Conservation (phyloP, 2,888 invertebrate species). For the Xylota sylvarum region DNA sequence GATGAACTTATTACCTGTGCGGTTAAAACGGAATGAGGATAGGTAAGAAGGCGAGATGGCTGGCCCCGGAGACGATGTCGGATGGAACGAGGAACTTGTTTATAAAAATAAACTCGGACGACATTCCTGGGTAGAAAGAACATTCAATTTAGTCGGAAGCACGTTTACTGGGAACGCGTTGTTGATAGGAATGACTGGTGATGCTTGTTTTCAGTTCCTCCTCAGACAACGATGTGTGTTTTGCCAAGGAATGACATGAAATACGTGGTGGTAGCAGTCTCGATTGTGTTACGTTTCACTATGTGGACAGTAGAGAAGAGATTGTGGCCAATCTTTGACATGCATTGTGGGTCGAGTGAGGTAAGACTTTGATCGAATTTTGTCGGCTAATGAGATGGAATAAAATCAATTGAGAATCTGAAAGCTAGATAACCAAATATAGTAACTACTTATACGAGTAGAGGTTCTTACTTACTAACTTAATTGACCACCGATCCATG, state of each 20-base stretch:
- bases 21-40: constrained; percentile 47
- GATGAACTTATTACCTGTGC: constrained; percentile 77
- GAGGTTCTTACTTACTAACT: no score
- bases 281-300: constrained; percentile 20
- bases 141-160: constrained; percentile 68
- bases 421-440: no score
- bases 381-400: no score
- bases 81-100: constrained; percentile 34
- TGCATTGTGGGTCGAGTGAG: constrained; percentile 5
- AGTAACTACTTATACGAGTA: no score
- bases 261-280: constrained; percentile 37
- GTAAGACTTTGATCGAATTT: neutral
- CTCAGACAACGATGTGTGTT: constrained; percentile 41
- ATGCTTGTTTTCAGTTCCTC: constrained; percentile 27
- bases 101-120: constrained; percentile 70
- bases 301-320: constrained; percentile 5
- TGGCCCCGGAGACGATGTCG: neutral
- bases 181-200: constrained; percentile 2
- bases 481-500: no score
- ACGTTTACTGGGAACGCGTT: constrained; percentile 56
- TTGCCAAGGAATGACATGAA: constrained; percentile 54
- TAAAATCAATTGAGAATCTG: no score
- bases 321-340: neutral
- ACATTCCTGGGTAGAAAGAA: constrained; percentile 63
- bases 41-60: neutral